Evolutionary conservation across 2,113 vertebrate species (phyloP).

Genomic region (Trogon surrucura): DNA sequence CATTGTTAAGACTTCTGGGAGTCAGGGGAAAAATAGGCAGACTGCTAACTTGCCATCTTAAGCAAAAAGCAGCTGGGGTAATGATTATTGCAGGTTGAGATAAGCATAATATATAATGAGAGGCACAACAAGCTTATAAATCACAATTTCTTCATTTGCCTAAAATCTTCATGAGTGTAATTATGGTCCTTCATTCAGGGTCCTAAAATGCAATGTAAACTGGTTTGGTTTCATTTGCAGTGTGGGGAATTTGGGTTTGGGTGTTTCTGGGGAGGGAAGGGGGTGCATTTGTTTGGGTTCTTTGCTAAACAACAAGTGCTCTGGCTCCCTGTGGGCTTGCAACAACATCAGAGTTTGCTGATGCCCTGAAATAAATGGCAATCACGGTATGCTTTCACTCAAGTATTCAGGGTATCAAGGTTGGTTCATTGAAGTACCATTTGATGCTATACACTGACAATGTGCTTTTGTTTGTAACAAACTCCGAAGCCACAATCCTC

Average conservation of each 20-base stretch:
- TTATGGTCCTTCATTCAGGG: not conserved
- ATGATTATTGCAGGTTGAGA: not conserved
- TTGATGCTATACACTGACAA: conserved; percentile 65
- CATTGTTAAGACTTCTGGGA: conserved; percentile 60
- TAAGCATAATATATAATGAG: not conserved
- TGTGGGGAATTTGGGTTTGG: not conserved
- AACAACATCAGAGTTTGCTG: conserved; percentile 31
- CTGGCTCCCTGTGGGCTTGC: not conserved
- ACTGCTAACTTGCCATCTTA: conserved; percentile 52
- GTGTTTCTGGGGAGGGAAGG: not conserved
- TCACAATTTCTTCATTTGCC: not conserved
- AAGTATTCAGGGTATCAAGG: conserved; percentile 52
- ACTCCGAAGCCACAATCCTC: conserved; percentile 67
- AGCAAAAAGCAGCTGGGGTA: conserved; percentile 28
- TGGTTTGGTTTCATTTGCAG: not conserved
- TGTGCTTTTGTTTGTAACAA: conserved; percentile 69
- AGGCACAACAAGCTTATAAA: not conserved
- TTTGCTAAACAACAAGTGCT: conserved; percentile 16
- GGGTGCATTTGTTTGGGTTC: not conserved
- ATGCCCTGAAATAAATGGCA: conserved; percentile 35
- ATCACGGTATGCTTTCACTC: not conserved
- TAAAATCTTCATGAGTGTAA: not conserved
- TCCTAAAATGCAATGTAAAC: not conserved
- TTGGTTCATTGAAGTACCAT: conserved; percentile 56
- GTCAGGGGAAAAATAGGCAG: conserved; percentile 19